These are phyloP conservation scores for Smithornis capensis DNA, from an alignment of 2,113 vertebrate species.

Conservation along the genomic window DNA sequence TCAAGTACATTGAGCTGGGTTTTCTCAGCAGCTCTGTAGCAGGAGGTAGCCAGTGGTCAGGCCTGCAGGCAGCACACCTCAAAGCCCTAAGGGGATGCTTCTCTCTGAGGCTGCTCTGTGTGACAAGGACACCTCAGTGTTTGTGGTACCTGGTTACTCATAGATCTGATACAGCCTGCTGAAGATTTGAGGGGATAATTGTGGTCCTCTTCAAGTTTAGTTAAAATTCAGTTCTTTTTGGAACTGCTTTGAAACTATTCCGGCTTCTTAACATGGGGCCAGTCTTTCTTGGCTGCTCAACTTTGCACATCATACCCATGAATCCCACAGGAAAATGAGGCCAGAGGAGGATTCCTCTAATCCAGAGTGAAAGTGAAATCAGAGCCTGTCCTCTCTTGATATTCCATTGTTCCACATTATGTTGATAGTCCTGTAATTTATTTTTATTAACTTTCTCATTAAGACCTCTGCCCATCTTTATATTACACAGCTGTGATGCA, in stretches of 20 bases:
- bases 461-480: neutral
- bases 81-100: neutral
- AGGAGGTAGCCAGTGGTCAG: neutral
- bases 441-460: neutral
- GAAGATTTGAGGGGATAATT: neutral
- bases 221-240: neutral
- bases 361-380: neutral
- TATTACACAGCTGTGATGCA: neutral
- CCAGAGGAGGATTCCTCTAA: neutral
- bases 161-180: neutral
- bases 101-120: neutral
- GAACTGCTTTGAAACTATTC: neutral
- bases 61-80: neutral
- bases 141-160: neutral
- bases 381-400: neutral
- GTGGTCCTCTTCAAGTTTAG: neutral
- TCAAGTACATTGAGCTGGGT: neutral
- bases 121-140: neutral
- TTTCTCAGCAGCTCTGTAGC: neutral
- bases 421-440: too few species aligned
- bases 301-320: neutral
- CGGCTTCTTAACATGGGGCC: neutral
- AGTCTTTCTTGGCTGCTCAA: neutral
- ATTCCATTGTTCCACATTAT: neutral
- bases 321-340: neutral